Evolutionary conservation across 2,797 vertebrate genomes (phyloP).

Genomic region (Calcarius lapponicus): DNA sequence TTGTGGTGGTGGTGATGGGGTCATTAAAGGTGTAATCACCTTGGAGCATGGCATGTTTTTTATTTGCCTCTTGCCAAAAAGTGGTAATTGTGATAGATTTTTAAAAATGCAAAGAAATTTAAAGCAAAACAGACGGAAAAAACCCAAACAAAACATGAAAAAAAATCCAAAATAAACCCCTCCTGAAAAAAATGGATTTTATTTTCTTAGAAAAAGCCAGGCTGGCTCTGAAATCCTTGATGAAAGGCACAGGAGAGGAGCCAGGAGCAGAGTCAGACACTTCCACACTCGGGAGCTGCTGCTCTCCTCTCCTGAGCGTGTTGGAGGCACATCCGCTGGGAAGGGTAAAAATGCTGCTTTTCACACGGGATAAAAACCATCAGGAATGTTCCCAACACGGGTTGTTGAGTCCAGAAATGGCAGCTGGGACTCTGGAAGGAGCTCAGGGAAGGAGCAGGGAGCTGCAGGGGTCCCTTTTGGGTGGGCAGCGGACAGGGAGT

Average conservation of each 20-base stretch:
- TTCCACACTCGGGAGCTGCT: not conserved
- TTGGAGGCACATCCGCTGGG: not conserved
- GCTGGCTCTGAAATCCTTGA: not conserved
- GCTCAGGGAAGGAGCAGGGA: not conserved
- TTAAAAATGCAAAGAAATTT: not conserved
- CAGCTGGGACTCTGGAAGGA: not conserved
- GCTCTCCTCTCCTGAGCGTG: not conserved
- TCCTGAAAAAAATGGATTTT: not conserved
- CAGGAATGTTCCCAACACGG: not conserved
- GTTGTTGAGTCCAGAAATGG: not conserved
- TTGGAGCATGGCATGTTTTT: not conserved
- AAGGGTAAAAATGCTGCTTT: not conserved
- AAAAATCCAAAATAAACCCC: not conserved
- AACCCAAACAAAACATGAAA: not conserved
- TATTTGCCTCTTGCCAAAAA: not conserved
- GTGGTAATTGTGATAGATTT: not conserved
- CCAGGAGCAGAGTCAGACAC: not conserved
- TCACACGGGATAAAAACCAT: not conserved
- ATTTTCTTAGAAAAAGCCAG: not conserved
- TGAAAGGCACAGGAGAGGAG: not conserved
- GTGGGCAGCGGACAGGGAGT: accelerated
- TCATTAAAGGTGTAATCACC: not conserved
- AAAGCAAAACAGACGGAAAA: not conserved
- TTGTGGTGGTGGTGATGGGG: not conserved
- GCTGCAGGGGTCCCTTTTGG: not conserved